phyloP scores from a whole-genome alignment of 1,140 invertebrate genomes.

The Aplysia californica region DNA sequence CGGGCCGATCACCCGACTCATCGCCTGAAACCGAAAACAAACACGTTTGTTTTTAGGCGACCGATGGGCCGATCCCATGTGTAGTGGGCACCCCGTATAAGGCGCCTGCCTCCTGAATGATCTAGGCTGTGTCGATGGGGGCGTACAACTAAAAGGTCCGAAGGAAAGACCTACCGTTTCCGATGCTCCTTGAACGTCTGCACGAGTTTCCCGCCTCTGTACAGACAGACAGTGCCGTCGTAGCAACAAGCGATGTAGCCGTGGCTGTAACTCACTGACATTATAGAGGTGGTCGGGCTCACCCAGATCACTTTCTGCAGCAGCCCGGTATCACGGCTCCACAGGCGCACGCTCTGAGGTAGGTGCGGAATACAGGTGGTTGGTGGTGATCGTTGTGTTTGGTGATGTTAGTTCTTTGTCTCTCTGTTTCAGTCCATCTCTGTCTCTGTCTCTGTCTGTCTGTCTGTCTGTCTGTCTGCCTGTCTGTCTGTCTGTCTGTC shows the following conservation, averaged over 20 bases:
- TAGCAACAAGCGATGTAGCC: conserved; percentile 55
- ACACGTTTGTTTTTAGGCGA: no score
- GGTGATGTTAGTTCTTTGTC: no score
- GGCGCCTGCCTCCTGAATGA: no score
- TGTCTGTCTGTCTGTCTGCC: background rate
- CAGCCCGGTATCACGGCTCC: conserved; percentile 42
- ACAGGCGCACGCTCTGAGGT: conserved; percentile 49
- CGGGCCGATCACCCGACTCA: no score
- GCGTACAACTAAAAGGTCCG: no score
- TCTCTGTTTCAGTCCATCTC: background rate
- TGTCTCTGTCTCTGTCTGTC: background rate
- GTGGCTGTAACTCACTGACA: conserved; percentile 56
- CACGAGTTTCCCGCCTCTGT: conserved; percentile 46
- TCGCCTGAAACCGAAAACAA: no score
- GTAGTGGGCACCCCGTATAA: no score
- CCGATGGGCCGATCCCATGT: no score
- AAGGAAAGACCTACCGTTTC: conserved; percentile 55
- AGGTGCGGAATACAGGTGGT: no score
- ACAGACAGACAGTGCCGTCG: conserved; percentile 50
- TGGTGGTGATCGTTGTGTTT: no score
- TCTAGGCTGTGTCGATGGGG: no score
- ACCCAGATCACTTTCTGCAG: conserved; percentile 48
- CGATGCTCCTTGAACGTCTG: conserved; percentile 50
- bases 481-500: background rate
- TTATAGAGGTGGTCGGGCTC: conserved; percentile 50